A percentile compares a stretch with the other conserved stretches of the same genome.
Conservation (phyloP, 1,140 invertebrate genomes). For the Drosophila grimshawi region DNA sequence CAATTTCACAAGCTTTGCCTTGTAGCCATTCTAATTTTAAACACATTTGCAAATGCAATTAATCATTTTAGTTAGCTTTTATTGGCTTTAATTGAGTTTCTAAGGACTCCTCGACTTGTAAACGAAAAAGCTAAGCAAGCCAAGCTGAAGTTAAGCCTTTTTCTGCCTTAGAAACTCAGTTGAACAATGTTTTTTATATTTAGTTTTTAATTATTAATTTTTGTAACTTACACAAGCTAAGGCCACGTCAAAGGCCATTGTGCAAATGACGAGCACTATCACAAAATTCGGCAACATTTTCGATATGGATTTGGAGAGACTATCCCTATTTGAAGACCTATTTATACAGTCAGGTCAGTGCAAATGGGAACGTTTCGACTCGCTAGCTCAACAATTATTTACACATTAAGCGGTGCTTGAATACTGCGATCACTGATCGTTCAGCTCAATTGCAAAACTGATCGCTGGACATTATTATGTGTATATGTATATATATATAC, state of each 20-base stretch:
- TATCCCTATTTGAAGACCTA: conserved; percentile 17
- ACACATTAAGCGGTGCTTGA: conserved; percentile 66
- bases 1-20: conserved; percentile 75
- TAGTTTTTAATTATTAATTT: no score
- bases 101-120: no score
- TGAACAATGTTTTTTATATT: no score
- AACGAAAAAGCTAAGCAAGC: no score
- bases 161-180: no score
- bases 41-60: no score
- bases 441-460: conserved; percentile 75
- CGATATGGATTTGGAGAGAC: conserved; percentile 18
- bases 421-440: conserved; percentile 68
- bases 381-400: conserved; percentile 63
- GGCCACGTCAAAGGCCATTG: conserved; percentile 48
- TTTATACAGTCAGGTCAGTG: conserved; percentile 52
- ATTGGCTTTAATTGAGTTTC: no score
- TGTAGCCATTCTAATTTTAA: conserved; percentile 76
- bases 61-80: no score
- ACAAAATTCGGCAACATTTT: conserved; percentile 54
- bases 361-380: conserved; percentile 16
- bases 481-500: conserved; percentile 48
- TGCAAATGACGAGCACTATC: conserved; percentile 49
- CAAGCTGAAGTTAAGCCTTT: no score
- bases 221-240: conserved; percentile 73
- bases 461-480: conserved; percentile 34